Evolutionary conservation across 2,888 invertebrate genomes (phyloP), one percentile per base, ranked within the genome.

Genomic region (Gortyna flavago): DNA sequence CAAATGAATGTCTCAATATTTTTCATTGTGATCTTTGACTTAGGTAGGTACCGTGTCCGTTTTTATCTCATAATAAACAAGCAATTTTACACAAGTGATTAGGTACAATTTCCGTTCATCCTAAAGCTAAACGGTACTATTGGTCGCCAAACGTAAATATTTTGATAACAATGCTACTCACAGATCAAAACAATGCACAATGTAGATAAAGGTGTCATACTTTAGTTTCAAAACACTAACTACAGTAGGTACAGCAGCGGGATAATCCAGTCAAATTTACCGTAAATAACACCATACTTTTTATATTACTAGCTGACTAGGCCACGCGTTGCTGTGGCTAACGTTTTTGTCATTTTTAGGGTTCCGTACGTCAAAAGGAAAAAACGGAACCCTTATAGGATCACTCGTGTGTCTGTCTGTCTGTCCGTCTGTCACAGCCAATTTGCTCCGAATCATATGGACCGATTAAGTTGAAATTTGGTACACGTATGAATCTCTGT

Each of bases 141-240:
- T 84, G 51, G n/a, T 44, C 7, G 38, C 13, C 72, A 72, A 59
- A 80, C 35, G 64, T 87, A 75, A 84, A 87, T 84, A 85, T 84
- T 84, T 65, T 80, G 73, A 68, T 85, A 73, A 54, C 69, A 70
- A 21, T 67, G 41, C 70, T 75, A 44, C 25, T 35, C 29, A 13
- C 51, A 29, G 38, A 67, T 35, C 61, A 61, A 80, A 84, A 87
- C 87, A 87, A 66, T 41, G n/a, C 35, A 87, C 87, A 87, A 66
- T 41, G n/a, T 41, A 25, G 25, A 0, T 59, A 4, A n/a, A 66
- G 0, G 21, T 25, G 7, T 29, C 11, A n/a, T 64, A 48, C 41
- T 54, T 29, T 65, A 6, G 21, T 59, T 25, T 35, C 77, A 68
- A n/a, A 44, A 32, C n/a, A 70, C 5, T 38, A 29, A 11, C 32